Base-by-base conservation (phyloP, 2,797 vertebrate species). In the Dipus sagitta region DNA sequence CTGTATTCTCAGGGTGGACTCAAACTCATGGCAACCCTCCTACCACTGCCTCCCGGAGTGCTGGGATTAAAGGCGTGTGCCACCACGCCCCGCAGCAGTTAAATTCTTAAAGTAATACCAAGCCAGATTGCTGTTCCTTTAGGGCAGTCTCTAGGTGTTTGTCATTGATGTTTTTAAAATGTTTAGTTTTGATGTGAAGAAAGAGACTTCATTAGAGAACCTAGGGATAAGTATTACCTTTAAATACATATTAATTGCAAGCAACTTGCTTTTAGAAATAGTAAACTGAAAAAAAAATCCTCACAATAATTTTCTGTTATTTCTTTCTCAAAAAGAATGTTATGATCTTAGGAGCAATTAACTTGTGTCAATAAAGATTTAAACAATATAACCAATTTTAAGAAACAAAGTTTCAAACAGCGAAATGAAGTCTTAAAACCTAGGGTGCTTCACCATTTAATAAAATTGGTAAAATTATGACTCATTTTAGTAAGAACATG, bases 401-500 rank as follows among this genome's bases (percentile, higher is more conserved):
- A 97, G 92, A 93, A 94, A 89, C 94, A 91, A 94, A 77, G 90
- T 94, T 88, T 94, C 94, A 88, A 95, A 83, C 88, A 84, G 6
- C 75, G 82, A 95, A 91, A 94, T 88, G 95, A 94, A 93, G 92
- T 92, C 92, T 96, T 94, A 93, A 96, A 97, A 97, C 94, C 96
- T 96, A 96, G 96, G 97, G 96, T 95, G 96, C 95, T 97, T 98
- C 96, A 92, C 96, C 97, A 97, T 97, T 98, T 97, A 98, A 98
- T 94, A 97, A 97, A 75, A 97, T 95, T 95, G 96, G 98, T 94
- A 97, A 97, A 75, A 97, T 95, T 95, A 96, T 98, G 98, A 98
- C 97, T 98, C 98, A 98, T 98, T 97, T 97, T 97, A 96, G 97
- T 98, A 98, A 97, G 92, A 96, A 94, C 88, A 93, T 87, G 93